phyloP scores from a whole-genome alignment of 2,113 vertebrate genomes.

The Peromyscus californicus region DNA sequence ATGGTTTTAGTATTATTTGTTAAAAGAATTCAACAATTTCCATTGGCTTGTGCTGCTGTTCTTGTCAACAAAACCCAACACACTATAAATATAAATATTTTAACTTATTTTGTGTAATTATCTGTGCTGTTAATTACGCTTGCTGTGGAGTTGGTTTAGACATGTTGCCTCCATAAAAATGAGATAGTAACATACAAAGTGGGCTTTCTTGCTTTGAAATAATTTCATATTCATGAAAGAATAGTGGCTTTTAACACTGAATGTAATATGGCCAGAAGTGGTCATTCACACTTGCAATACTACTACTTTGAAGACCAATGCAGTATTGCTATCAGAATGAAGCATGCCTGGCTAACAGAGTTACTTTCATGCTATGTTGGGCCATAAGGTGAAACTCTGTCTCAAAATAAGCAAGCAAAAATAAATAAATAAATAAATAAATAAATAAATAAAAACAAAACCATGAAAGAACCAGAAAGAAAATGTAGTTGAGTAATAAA shows the following conservation, averaged over 20 bases:
- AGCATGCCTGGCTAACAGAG: not conserved
- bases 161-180: slow-evolving; percentile 51
- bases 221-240: slow-evolving; percentile 46
- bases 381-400: not conserved
- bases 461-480: not conserved
- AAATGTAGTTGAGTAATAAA: not conserved
- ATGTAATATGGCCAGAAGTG: not conserved
- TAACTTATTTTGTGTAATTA: slow-evolving; percentile 24
- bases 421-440: no score
- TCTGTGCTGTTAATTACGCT: slow-evolving; percentile 1
- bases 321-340: not conserved
- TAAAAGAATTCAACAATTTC: slow-evolving; percentile 32
- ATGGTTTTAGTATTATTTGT: not conserved
- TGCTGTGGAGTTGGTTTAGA: slow-evolving; percentile 1
- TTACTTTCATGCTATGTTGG: not conserved
- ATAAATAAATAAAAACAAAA: not conserved
- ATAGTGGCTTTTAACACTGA: slow-evolving; percentile 37
- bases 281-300: not conserved
- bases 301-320: not conserved
- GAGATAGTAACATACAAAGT: not conserved
- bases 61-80: not conserved
- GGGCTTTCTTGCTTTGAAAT: slow-evolving; percentile 18
- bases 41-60: not conserved
- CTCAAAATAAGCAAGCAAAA: not conserved
- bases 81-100: slow-evolving; percentile 41